Evolutionary conservation across 64 coral and sea anemone species (phyloP), one percentile per base, ranked within the genome.

Genomic region (Cladopsammia gracilis): DNA sequence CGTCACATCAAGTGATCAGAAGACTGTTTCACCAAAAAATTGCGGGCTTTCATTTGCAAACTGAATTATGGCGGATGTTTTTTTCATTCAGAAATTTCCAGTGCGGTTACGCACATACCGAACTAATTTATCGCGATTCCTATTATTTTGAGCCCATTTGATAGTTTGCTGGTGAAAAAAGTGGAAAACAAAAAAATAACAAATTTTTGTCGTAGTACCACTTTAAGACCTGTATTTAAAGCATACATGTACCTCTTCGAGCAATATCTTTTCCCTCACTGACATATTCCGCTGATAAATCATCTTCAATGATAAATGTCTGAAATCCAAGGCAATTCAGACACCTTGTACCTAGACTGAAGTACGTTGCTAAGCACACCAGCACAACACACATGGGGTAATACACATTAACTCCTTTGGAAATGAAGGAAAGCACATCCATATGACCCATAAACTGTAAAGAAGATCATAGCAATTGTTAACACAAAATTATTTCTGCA

Each of bases 371-470:
- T 26, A 99, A 70, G 49, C 98, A 99, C 49, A 99, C 98, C 7
- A 99, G 84, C 9, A 99, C 78, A 6, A 99, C 94, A 78, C 87
- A 95, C 98, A 99, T 99, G 8, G 98, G 98, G 22, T 99, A 99
- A 73, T 99, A 99, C 42, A 99, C 13, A 73, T 99, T 99, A 13
- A 99, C 92, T 42, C 98, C 98, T 45, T 96, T 99, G 25, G 98
- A 96, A 64, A 99, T 96, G 56, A 99, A 99, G 1, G 94, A 91
- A 23, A 99, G 71, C 8, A 99, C 98, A 59, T 99, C 98, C 98
- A 99, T 99, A 68, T 99, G 98, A 25, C 98, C 98, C 98, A 99
- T 99, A 50, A 99, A 96, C 98, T 99, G 83, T 75, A 69, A 48
- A 52, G 49, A 58, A 66, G 70, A n/a, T 4, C 71, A 73, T 44